Conservation (phyloP, 2,888 invertebrate species). For the Eilema depressum region DNA sequence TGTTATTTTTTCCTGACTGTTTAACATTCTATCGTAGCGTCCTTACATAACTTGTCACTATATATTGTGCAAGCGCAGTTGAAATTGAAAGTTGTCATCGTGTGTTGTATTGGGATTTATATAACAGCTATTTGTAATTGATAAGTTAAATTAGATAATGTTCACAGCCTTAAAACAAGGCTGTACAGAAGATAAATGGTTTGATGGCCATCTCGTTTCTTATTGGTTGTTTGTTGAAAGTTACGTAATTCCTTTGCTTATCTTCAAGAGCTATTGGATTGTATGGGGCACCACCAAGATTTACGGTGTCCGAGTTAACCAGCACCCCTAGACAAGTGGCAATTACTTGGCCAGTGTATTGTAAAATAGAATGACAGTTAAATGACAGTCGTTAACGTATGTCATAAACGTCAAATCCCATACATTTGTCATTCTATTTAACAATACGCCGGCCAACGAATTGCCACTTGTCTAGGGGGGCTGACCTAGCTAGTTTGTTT, state of each 20-base stretch:
- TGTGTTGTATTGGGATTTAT: conserved; percentile 46
- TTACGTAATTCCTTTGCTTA: conserved; percentile 17
- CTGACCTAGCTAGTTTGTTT: too few species aligned
- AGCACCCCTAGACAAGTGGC: too few species aligned
- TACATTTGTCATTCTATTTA: too few species aligned
- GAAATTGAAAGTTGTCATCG: conserved; percentile 52
- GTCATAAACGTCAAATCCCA: too few species aligned
- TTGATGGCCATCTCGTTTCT: conserved; percentile 3
- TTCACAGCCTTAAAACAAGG: conserved; percentile 14
- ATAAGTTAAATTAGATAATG: conserved; percentile 41
- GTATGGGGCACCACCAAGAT: not conserved
- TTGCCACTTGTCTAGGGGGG: too few species aligned
- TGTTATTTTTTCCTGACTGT: conserved; percentile 18
- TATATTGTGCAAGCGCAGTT: conserved; percentile 50
- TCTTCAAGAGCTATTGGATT: not conserved
- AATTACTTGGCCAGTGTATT: too few species aligned
- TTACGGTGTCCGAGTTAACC: not conserved
- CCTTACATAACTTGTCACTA: conserved; percentile 49
- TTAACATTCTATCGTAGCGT: conserved; percentile 22
- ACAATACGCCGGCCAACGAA: too few species aligned
- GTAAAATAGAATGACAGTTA: too few species aligned
- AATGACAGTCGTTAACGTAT: too few species aligned
- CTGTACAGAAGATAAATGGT: conserved; percentile 10
- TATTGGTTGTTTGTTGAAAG: conserved; percentile 13
- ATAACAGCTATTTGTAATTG: conserved; percentile 34